Percentiles rank a stretch among this genome's conserved stretches.
Conservation (phyloP, 2,797 vertebrate species). For the Otolemur crassicaudatus region DNA sequence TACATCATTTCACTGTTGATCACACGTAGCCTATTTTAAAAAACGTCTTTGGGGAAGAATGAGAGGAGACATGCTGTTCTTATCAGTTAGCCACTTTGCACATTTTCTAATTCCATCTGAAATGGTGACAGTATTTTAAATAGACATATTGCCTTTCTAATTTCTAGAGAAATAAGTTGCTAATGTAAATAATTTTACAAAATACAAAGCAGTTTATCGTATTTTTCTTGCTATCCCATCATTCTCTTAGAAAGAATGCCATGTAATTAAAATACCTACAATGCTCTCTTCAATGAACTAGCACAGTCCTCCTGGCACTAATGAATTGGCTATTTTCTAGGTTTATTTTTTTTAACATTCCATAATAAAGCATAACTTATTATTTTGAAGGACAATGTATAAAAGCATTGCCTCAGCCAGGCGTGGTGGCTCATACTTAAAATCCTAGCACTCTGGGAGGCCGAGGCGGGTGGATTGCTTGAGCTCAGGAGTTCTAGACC, state of each 20-base stretch:
- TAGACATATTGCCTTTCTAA: neutral
- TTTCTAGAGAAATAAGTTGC: neutral
- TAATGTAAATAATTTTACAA: neutral
- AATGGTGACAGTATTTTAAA: conserved; percentile 34
- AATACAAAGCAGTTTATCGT: neutral
- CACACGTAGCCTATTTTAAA: conserved; percentile 64
- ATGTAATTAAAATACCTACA: neutral
- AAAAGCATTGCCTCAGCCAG: neutral
- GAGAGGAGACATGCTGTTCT: conserved; percentile 49
- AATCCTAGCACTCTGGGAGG: no score
- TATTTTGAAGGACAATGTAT: neutral
- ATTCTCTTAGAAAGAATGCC: neutral
- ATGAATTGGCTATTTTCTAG: neutral
- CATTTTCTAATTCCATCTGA: conserved; percentile 34
- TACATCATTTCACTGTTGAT: conserved; percentile 62
- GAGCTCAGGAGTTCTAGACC: no score
- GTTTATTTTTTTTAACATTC: neutral
- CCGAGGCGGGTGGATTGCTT: no score
- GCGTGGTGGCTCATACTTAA: no score
- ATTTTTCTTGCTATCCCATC: neutral
- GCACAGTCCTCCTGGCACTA: neutral
- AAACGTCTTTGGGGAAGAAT: conserved; percentile 45
- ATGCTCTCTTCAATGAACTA: neutral
- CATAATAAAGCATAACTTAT: conserved; percentile 21
- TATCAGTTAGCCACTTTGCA: neutral